Base-by-base conservation (phyloP, 2,797 vertebrate species). In the Pseudochirops corinnae region DNA sequence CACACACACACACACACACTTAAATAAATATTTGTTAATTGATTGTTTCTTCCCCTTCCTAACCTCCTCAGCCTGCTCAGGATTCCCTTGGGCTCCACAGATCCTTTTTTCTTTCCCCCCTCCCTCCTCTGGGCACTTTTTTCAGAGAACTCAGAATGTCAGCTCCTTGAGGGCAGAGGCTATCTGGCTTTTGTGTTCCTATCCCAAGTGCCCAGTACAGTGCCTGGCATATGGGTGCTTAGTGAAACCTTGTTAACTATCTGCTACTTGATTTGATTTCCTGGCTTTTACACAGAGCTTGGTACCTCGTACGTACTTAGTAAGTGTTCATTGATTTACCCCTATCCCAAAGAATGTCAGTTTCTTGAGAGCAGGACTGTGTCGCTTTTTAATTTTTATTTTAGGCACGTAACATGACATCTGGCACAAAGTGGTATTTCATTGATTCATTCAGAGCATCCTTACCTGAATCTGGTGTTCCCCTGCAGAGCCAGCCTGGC, bases 201-300 rank as follows among this genome's bases (percentile, higher is more conserved):
- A 31, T 60, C 29, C 28, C 58, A 11, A 60, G 29, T 31, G 29
- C 28, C 29, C 28, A 33, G 31, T 4, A 62, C 56, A 57, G 56
- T 57, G 26, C 60, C 11, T 33, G 31, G 60, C 60, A 62, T 31
- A 62, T 31, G 13, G 58, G 29, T 4, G 31, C 31, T 14, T 62
- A 29, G 13, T 31, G 50, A 94, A 94, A 92, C 53, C 93, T 1
- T 82, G 24, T 58, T 95, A 31, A 52, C 39, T 21, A 21, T 92
- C 56, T 58, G 55, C 93, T 56, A 9, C 39, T 95, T 28, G 39
- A 92, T 13, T 31, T 92, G 57, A 56, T 53, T n/a, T 95, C 26
- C 52, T 95, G 29, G 55, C 9, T 87, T 57, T 95, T 93, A 67
- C 60, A 56, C 58, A 93, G 93, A 33, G 55, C 82, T 93, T 92